phyloP scores from a whole-genome alignment of 2,888 invertebrate species.

The Leptura quadrifasciata region DNA sequence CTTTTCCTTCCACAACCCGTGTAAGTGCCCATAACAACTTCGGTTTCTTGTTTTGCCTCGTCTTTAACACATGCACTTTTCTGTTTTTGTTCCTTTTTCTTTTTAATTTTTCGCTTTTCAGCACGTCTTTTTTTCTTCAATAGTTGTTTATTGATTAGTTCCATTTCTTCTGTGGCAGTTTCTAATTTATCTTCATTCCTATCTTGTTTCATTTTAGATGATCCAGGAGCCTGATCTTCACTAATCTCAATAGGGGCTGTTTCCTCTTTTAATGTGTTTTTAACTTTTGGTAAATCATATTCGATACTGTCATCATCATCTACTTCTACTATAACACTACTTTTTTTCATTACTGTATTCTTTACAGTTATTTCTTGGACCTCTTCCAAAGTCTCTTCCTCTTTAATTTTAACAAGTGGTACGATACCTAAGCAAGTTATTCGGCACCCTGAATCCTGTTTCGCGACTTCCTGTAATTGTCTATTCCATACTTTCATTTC shows the following conservation, averaged over 20 bases:
- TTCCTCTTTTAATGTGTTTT: conserved; percentile 21
- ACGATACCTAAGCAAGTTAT: conserved; percentile 83
- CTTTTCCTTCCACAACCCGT: too few species aligned
- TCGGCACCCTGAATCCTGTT: conserved; percentile 81
- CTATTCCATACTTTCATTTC: conserved; percentile 84
- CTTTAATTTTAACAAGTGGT: conserved; percentile 67
- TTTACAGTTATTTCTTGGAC: conserved; percentile 55
- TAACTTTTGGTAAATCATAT: conserved; percentile 57
- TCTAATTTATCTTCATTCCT: neutral
- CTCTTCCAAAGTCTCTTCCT: conserved; percentile 66
- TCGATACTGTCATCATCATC: conserved; percentile 67
- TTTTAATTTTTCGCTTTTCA: neutral
- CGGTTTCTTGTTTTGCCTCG: neutral
- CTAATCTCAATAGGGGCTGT: conserved; percentile 24
- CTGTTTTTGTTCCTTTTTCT: neutral
- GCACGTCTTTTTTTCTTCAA: neutral
- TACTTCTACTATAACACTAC: conserved; percentile 58
- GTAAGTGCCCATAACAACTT: neutral
- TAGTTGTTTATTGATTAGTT: neutral
- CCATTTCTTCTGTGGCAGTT: too few species aligned
- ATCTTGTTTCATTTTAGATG: conserved; percentile 32
- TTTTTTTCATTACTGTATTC: conserved; percentile 21
- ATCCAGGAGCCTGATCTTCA: conserved; percentile 26
- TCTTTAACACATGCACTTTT: neutral
- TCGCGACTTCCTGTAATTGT: conserved; percentile 76